Conservation (phyloP, 2,113 vertebrate genomes). For the Protobothrops flavoviridis region DNA sequence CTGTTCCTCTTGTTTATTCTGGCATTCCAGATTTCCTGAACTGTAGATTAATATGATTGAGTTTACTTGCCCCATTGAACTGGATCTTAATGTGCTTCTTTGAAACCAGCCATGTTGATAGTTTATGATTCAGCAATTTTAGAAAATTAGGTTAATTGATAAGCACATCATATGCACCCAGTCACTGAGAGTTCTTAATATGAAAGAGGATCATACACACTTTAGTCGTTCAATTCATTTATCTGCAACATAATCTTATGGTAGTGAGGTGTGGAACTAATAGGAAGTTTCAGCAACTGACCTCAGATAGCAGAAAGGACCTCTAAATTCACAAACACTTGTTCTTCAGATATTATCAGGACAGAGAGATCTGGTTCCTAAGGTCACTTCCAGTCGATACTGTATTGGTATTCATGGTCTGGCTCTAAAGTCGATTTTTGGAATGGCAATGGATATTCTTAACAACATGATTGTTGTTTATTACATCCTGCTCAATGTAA, state of each 20-base stretch:
- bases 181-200: background rate
- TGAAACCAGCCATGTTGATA: background rate
- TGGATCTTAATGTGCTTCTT: background rate
- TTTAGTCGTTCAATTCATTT: background rate
- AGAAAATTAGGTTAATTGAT: background rate
- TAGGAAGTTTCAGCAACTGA: background rate
- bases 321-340: background rate
- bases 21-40: background rate
- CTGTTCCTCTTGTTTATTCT: background rate
- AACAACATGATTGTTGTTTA: background rate
- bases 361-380: background rate
- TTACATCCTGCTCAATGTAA: background rate
- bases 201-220: background rate
- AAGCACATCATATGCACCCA: background rate
- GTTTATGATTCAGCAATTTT: background rate
- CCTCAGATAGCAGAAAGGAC: background rate
- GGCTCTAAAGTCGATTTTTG: background rate
- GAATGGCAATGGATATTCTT: background rate
- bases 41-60: background rate
- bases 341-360: background rate
- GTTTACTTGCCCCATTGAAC: background rate
- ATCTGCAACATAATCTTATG: background rate
- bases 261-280: background rate
- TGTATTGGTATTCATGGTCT: background rate
- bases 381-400: background rate